Percentiles rank a stretch among this genome's conserved stretches.
Evolutionary conservation across 2,113 vertebrate species (phyloP).

Genomic region (Periophthalmodon schlosseri): DNA sequence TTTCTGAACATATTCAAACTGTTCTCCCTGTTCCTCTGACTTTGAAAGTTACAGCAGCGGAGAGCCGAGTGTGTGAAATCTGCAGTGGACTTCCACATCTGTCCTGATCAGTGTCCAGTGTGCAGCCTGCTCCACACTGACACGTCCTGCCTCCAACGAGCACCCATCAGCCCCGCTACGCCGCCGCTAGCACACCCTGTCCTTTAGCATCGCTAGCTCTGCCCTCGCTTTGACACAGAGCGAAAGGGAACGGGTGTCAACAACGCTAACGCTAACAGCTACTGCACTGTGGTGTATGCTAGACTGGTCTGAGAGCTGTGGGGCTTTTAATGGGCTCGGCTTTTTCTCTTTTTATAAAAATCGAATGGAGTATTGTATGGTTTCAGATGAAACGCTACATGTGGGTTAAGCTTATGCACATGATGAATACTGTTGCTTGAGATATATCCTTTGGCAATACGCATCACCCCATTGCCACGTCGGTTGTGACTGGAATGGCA

Average conservation of each 20-base stretch:
- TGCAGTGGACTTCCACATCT: constrained; percentile 74
- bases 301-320: not conserved
- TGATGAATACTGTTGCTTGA: no score
- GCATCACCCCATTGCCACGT: no score
- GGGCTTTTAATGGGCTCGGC: not conserved
- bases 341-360: no score
- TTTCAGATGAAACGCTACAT: no score
- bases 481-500: no score
- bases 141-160: constrained; percentile 65
- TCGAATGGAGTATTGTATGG: no score
- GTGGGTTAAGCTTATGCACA: no score
- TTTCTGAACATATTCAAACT: constrained; percentile 27
- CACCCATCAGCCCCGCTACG: constrained; percentile 46
- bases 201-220: constrained; percentile 73
- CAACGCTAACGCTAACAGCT: constrained; percentile 57
- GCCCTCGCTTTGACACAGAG: constrained; percentile 67
- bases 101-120: constrained; percentile 78
- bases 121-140: constrained; percentile 62
- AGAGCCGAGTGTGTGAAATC: constrained; percentile 50
- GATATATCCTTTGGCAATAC: no score
- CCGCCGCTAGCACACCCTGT: constrained; percentile 78
- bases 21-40: constrained; percentile 45
- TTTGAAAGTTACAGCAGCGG: constrained; percentile 36
- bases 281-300: constrained; percentile 43
- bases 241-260: constrained; percentile 66